A percentile compares a stretch with the other conserved stretches of the same genome.
Evolutionary conservation across 2,797 vertebrate genomes (phyloP).

Genomic region (Petrocephalus sullivani): DNA sequence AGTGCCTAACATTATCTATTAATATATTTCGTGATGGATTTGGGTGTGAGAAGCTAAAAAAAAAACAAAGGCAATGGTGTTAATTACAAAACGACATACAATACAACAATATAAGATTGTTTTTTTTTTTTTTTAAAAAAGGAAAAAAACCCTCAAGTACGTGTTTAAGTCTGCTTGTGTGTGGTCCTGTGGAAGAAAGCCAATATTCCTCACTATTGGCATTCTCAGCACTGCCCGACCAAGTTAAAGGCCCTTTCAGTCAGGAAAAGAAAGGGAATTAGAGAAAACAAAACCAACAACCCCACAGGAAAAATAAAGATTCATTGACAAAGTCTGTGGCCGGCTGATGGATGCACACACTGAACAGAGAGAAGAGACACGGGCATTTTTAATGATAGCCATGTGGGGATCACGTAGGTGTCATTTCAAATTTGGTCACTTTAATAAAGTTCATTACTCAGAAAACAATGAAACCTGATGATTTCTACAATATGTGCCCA

Average conservation of each 20-base stretch:
- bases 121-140: not conserved
- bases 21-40: not conserved
- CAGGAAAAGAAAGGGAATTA: slow-evolving; percentile 50
- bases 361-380: slow-evolving; percentile 52
- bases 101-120: slow-evolving; percentile 9
- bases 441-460: not conserved
- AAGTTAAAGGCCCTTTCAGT: slow-evolving; percentile 65
- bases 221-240: slow-evolving; percentile 70
- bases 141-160: slow-evolving; percentile 10
- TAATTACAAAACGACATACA: not conserved
- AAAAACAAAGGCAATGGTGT: not conserved
- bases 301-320: slow-evolving; percentile 50
- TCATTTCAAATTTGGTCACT: slow-evolving; percentile 31
- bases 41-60: not conserved
- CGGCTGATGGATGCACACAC: slow-evolving; percentile 51
- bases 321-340: slow-evolving; percentile 60
- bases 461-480: not conserved
- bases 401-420: slow-evolving; percentile 37
- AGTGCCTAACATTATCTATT: slow-evolving; percentile 14
- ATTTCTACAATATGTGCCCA: not conserved
- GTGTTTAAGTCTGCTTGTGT: slow-evolving; percentile 28
- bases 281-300: slow-evolving; percentile 65
- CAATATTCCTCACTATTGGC: slow-evolving; percentile 69
- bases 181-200: slow-evolving; percentile 62
- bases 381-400: slow-evolving; percentile 52